phyloP scores from a whole-genome alignment of 1,140 invertebrate genomes.

The Rhizoglyphus robini region DNA sequence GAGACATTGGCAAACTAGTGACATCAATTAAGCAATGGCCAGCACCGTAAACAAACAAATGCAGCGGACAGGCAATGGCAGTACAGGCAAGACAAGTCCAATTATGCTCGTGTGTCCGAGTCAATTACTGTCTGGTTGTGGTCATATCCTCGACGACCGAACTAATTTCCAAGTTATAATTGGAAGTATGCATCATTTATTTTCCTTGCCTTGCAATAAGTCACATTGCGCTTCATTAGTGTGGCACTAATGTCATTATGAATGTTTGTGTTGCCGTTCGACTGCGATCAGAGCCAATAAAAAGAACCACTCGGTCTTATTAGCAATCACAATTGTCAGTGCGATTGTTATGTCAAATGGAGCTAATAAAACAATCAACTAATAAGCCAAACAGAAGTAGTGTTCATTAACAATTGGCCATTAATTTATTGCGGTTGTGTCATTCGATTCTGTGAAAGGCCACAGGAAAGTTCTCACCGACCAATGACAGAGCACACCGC shows the following conservation, averaged over 20 bases:
- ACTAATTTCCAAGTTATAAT: constrained; percentile 13
- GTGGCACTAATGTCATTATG: neutral
- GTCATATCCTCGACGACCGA: too few relatives aligned
- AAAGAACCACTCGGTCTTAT: neutral
- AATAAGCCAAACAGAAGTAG: constrained; percentile 6
- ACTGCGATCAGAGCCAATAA: neutral
- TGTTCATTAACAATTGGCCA: constrained; percentile 10
- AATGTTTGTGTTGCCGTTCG: neutral
- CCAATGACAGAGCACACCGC: neutral
- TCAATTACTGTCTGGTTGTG: too few relatives aligned
- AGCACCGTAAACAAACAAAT: too few relatives aligned
- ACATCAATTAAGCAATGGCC: too few relatives aligned
- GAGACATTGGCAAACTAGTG: too few relatives aligned
- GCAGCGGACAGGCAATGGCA: too few relatives aligned
- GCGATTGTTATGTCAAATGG: neutral
- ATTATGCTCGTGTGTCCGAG: too few relatives aligned
- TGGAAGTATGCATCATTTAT: constrained; percentile 12
- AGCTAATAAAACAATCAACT: constrained; percentile 11
- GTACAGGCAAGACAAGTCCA: too few relatives aligned
- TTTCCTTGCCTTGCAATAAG: neutral
- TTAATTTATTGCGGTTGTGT: neutral
- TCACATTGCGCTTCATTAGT: neutral
- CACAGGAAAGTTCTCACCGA: constrained; percentile 11
- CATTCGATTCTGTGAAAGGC: neutral
- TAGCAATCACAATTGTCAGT: neutral